A percentile compares a stretch with the other conserved stretches of the same genome.
phyloP scores from a whole-genome alignment of 2,113 vertebrate species.

The Microtus oregoni region DNA sequence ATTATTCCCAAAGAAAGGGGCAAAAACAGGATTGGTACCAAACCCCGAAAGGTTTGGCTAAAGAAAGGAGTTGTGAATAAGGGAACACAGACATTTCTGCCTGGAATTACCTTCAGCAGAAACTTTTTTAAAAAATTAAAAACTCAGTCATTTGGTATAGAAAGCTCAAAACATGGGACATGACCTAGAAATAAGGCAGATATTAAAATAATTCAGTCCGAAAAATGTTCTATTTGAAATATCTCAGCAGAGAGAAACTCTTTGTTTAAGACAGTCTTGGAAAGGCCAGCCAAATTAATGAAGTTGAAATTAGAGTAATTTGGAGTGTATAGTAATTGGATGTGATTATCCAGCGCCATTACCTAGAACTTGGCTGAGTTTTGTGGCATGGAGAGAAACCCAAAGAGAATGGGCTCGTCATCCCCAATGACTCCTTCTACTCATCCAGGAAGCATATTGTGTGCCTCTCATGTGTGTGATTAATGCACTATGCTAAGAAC shows the following conservation, averaged over 20 bases:
- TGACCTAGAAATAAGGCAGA: neutral
- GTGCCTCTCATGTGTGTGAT: neutral
- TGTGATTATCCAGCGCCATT: slow-evolving; percentile 52
- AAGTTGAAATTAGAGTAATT: slow-evolving; percentile 67
- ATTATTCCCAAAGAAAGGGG: slow-evolving; percentile 55
- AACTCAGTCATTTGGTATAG: slow-evolving; percentile 41
- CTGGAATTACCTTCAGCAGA: slow-evolving; percentile 53
- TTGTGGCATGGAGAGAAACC: neutral
- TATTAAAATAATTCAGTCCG: slow-evolving; percentile 7
- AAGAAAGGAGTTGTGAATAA: slow-evolving; percentile 51
- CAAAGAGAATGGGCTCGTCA: neutral
- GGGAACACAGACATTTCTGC: slow-evolving; percentile 58
- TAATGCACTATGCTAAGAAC: neutral
- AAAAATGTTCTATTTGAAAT: slow-evolving; percentile 46
- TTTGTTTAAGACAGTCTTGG: slow-evolving; percentile 68
- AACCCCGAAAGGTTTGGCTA: slow-evolving; percentile 60
- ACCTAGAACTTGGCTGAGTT: slow-evolving; percentile 56
- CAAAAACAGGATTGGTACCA: neutral
- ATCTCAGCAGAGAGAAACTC: slow-evolving; percentile 45
- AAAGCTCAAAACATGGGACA: neutral
- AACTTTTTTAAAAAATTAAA: slow-evolving; percentile 27
- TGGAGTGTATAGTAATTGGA: slow-evolving; percentile 45
- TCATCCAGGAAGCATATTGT: neutral
- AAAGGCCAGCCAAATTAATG: slow-evolving; percentile 60
- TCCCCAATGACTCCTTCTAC: neutral